phyloP scores from a whole-genome alignment of 2,113 vertebrate genomes.

The Hyaena hyaena region DNA sequence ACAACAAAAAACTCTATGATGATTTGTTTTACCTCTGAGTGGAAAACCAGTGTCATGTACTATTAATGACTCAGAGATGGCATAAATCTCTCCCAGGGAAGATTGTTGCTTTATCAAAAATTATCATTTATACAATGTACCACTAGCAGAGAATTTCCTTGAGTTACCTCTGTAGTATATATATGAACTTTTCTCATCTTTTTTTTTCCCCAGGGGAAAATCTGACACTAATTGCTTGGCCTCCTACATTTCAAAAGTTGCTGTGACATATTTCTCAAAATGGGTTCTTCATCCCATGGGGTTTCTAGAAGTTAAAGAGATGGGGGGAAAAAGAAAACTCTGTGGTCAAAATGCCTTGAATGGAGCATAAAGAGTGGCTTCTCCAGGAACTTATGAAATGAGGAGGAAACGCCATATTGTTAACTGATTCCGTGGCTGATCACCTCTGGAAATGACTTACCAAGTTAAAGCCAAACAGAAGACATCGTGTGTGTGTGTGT shows the following conservation, averaged over 20 bases:
- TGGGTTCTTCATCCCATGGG: constrained; percentile 31
- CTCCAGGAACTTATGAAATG: neutral
- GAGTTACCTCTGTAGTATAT: neutral
- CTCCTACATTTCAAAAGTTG: constrained; percentile 37
- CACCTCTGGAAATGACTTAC: neutral
- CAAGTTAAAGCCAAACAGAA: neutral
- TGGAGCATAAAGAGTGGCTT: neutral
- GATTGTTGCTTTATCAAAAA: neutral
- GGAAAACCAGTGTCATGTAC: neutral
- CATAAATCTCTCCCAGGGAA: neutral
- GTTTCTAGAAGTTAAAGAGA: constrained; percentile 38
- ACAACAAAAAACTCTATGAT: neutral
- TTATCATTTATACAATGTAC: neutral
- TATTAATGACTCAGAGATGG: neutral
- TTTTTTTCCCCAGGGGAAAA: neutral
- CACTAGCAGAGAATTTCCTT: neutral
- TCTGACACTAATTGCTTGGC: constrained; percentile 48
- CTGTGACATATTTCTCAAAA: constrained; percentile 54
- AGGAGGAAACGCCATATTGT: neutral
- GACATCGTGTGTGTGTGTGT: rapidly evolving
- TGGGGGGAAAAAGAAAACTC: neutral
- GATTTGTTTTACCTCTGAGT: constrained; percentile 1
- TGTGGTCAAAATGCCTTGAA: neutral
- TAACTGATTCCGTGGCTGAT: neutral
- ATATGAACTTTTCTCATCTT: constrained; percentile 17